Evolutionary conservation across 30 jellyfish, hydroid and myxozoan genomes (phyloP).

Genomic region (Aurelia aurita): DNA sequence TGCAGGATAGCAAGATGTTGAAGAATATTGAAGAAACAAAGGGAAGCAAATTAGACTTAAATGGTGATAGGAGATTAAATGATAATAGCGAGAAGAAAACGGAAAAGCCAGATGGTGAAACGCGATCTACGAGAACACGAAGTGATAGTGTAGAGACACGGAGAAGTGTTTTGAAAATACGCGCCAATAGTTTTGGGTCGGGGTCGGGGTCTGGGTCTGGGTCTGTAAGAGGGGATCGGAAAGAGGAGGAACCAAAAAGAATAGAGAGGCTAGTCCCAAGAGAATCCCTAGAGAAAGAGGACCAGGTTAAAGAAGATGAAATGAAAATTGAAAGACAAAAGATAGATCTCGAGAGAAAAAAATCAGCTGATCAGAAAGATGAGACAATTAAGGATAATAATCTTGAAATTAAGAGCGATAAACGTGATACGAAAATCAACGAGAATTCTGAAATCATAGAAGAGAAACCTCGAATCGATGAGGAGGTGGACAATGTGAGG

Average conservation of each 20-base stretch:
- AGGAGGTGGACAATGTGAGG: no score
- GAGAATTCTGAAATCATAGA: no score
- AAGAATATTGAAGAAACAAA: constrained; percentile 1
- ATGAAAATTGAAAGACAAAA: background rate
- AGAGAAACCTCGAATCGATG: no score
- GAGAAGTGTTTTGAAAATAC: background rate
- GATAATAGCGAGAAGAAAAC: background rate
- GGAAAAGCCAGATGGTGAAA: background rate
- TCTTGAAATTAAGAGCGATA: no score
- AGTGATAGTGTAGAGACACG: background rate
- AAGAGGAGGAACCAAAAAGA: no score
- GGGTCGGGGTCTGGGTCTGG: no score
- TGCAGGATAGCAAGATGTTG: background rate
- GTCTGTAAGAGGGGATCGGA: no score
- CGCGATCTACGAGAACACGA: background rate
- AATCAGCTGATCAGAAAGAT: no score
- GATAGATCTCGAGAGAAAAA: background rate
- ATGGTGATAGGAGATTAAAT: background rate
- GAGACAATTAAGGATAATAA: no score
- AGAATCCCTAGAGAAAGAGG: no score
- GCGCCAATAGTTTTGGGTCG: background rate
- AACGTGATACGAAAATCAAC: no score
- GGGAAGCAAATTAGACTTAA: background rate
- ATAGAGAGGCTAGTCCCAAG: no score
- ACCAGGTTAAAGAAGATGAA: background rate